These are phyloP conservation scores for Peromyscus californicus DNA, from an alignment of 2,113 vertebrate species.

Conservation along the genomic window DNA sequence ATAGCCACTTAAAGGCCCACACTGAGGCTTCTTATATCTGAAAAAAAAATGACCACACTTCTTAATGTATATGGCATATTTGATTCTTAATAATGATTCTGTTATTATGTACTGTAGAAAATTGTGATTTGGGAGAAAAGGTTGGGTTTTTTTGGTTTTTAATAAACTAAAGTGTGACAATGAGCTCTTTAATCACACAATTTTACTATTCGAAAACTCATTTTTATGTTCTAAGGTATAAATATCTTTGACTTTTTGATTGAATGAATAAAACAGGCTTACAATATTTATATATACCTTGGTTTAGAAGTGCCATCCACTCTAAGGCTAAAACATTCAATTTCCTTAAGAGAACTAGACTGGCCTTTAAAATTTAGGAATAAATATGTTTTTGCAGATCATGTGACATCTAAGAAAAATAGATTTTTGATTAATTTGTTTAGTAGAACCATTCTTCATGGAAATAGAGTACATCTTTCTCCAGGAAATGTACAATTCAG, in stretches of 20 bases:
- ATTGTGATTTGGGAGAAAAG: not conserved
- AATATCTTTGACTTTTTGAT: not conserved
- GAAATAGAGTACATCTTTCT: constrained; percentile 14
- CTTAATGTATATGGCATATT: not conserved
- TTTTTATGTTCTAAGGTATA: not conserved
- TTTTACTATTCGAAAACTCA: not conserved
- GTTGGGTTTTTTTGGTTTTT: not conserved
- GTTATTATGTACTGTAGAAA: not conserved
- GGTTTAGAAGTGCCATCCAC: not conserved
- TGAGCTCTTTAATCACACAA: not conserved
- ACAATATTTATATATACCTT: not conserved
- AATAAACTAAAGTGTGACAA: not conserved
- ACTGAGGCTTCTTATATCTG: not conserved
- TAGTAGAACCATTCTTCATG: constrained; percentile 36
- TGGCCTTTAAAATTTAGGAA: not conserved
- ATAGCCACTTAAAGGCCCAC: not conserved
- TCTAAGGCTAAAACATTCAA: not conserved
- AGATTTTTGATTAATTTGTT: constrained; percentile 62
- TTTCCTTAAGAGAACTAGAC: constrained; percentile 15
- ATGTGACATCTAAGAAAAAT: not conserved
- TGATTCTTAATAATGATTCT: not conserved
- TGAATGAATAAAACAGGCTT: not conserved
- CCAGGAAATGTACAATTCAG: constrained; percentile 20
- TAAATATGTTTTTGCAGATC: not conserved
- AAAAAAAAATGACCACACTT: not conserved